Conservation (phyloP, 2,113 vertebrate species). For the Sardina pilchardus region DNA sequence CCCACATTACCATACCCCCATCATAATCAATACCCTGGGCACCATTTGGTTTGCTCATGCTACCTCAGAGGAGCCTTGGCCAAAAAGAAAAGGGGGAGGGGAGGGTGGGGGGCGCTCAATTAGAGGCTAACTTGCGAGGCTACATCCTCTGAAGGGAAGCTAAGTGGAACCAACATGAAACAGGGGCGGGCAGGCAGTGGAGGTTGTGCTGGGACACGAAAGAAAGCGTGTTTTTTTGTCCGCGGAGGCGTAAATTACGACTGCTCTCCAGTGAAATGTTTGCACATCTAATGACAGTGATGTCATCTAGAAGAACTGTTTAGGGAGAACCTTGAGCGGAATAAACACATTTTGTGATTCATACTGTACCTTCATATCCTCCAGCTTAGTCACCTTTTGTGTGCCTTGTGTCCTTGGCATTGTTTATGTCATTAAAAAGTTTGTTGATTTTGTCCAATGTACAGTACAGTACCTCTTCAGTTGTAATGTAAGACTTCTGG, state of each 20-base stretch:
- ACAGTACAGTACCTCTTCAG: background rate
- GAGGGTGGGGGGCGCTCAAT: slow-evolving; percentile 53
- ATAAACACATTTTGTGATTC: background rate
- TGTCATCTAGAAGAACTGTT: background rate
- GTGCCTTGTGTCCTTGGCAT: too few species aligned
- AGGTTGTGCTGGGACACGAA: background rate
- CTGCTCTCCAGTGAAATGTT: background rate
- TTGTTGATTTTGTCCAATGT: background rate
- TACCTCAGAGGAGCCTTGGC: slow-evolving; percentile 43
- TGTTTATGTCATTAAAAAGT: background rate
- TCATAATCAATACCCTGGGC: slow-evolving; percentile 67
- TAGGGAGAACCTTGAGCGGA: background rate
- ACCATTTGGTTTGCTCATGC: slow-evolving; percentile 52
- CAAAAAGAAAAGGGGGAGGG: background rate
- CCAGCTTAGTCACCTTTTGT: background rate
- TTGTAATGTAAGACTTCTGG: background rate
- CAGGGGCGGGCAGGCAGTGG: background rate
- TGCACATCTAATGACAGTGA: background rate
- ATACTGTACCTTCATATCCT: background rate
- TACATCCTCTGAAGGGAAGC: background rate
- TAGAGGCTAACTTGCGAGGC: slow-evolving; percentile 40
- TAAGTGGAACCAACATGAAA: slow-evolving; percentile 1
- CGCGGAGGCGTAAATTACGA: background rate
- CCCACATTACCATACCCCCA: slow-evolving; percentile 59
- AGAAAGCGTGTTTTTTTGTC: background rate